These are phyloP conservation scores for Theodoxus fluviatilis DNA, from an alignment of 2,888 invertebrate genomes.

Conservation along the genomic window DNA sequence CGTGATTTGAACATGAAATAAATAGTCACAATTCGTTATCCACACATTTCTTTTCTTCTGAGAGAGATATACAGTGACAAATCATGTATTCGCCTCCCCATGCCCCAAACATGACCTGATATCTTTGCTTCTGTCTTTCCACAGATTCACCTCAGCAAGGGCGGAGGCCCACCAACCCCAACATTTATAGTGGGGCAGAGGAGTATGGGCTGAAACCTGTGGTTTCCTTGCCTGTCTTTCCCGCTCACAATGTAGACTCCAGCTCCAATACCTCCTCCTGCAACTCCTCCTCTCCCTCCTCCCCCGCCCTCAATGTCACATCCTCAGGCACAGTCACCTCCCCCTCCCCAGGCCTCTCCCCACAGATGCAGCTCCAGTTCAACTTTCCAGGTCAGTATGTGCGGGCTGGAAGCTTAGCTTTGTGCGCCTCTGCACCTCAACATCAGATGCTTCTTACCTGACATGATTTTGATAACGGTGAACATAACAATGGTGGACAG, in stretches of 20 bases:
- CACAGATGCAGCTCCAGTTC: constrained; percentile 69
- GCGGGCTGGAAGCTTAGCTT: too few relatives aligned
- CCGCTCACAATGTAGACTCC: constrained; percentile 47
- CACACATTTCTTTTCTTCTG: too few relatives aligned
- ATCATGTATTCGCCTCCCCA: too few relatives aligned
- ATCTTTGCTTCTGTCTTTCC: too few relatives aligned
- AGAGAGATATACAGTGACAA: too few relatives aligned
- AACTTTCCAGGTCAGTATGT: constrained; percentile 76
- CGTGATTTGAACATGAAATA: too few relatives aligned
- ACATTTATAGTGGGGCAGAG: constrained; percentile 35
- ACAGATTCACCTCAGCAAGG: constrained; percentile 47
- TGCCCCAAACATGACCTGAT: too few relatives aligned
- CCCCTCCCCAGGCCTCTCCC: constrained; percentile 62
- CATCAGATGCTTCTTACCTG: too few relatives aligned
- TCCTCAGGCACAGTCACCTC: constrained; percentile 67
- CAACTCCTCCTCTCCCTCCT: constrained; percentile 94
- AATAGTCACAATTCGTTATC: too few relatives aligned
- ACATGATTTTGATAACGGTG: too few relatives aligned
- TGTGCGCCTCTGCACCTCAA: too few relatives aligned
- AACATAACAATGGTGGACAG: too few relatives aligned
- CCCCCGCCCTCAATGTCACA: constrained; percentile 76
- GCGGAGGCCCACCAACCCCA: constrained; percentile 41
- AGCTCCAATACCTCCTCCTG: constrained; percentile 94
- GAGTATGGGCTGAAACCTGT: constrained; percentile 37
- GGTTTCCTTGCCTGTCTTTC: constrained; percentile 39